Evolutionary conservation across 2,888 invertebrate species (phyloP).

Genomic region (Meliscaeva auricollis): DNA sequence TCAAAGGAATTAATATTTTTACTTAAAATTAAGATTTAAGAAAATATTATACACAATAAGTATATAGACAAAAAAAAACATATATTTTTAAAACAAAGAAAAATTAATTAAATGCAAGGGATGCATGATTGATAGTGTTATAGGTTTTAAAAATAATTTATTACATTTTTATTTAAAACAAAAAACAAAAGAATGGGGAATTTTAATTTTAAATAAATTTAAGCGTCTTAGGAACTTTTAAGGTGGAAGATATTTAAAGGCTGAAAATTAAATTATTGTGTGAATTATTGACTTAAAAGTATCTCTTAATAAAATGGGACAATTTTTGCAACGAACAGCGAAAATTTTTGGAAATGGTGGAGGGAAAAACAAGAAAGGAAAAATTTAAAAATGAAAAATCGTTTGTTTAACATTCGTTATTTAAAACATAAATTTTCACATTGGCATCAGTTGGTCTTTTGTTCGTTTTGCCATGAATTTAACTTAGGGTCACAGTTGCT

Average conservation of each 20-base stretch:
- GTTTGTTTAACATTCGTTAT: too few species aligned
- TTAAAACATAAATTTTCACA: too few species aligned
- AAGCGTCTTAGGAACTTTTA: constrained; percentile 9
- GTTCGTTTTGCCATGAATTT: too few species aligned
- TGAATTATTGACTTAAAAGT: too few species aligned
- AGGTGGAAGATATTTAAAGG: neutral
- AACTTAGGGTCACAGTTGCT: too few species aligned
- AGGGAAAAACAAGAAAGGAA: too few species aligned
- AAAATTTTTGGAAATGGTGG: too few species aligned
- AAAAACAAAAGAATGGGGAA: constrained; percentile 21
- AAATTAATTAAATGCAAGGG: neutral
- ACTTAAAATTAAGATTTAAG: constrained; percentile 29
- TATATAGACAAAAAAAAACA: constrained; percentile 10
- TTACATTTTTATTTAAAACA: constrained; percentile 9
- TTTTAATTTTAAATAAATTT: constrained; percentile 12
- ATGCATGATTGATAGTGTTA: neutral
- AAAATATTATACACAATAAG: constrained; percentile 19
- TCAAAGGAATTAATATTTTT: constrained; percentile 52
- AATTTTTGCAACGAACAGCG: too few species aligned
- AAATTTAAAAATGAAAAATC: too few species aligned
- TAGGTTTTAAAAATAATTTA: neutral
- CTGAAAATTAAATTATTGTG: neutral
- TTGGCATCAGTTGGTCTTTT: too few species aligned
- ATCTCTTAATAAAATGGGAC: too few species aligned
- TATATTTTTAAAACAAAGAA: constrained; percentile 7